Base-by-base conservation (phyloP, 1,140 invertebrate genomes). In the Sipha flava region DNA sequence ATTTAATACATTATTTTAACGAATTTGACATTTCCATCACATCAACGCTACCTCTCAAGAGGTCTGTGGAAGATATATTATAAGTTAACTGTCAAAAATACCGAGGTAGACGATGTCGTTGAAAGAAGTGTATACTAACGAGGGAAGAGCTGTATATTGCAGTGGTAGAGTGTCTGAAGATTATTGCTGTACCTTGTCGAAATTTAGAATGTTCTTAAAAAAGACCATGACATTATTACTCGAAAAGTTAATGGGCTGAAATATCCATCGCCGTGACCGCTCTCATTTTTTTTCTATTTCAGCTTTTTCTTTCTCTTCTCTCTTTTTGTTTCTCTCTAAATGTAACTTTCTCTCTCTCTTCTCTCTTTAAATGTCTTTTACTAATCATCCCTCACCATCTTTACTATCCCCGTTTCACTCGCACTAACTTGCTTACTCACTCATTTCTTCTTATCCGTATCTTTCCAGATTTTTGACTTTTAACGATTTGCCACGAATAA, bases 141-240 rank as follows among this genome's bases (percentile, higher is more conserved):
- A n/a, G 7, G 5, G 64, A 43, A 12, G n/a, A 23, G 37, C 43
- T 70, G 23, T 29, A 10, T 40, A 40, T 4, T 40, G 40, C 7
- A 29, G 4, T 59, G 47, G n/a, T 70, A 18, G 43, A 45, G 29
- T 43, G 23, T 70, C 47, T 47, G 62, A 47, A 47, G 40, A 47
- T 70, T 70, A 70, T 70, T 70, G 40, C 66, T n/a, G 66, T 47
- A 40, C 43, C 40, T 14, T 57, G 73, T 77, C 73, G 49, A 77
- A 77, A 77, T 43, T 21, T 57, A 73, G 31, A 73, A 57, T 37
- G 23, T 77, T 43, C 49, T 57, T 34, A 59, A 54, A 57, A 75
- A 57, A 54, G 34, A 77, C 52, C 73, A 59, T 59, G 73, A 77
- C 73, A 77, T 77, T 57, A 57, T 77, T 57, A 57, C 52, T 77